Percentiles rank a stretch among this genome's conserved stretches.
Conservation (phyloP, 2,797 vertebrate species). For the Tokudaia tokunoshimensis region DNA sequence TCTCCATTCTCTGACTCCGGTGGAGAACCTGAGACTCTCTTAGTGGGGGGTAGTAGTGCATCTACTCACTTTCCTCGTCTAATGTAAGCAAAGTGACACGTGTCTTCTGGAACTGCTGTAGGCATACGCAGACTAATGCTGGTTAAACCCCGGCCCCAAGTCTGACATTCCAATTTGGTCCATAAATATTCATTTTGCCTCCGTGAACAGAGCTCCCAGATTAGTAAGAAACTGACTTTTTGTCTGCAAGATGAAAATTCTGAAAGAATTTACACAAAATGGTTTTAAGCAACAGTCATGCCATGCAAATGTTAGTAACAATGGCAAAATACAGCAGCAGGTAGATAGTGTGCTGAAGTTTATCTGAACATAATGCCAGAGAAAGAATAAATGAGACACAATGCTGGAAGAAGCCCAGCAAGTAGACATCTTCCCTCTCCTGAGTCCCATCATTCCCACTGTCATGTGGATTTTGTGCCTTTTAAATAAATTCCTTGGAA, state of each 20-base stretch:
- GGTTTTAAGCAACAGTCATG: not conserved
- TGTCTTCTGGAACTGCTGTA: not conserved
- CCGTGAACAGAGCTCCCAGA: not conserved
- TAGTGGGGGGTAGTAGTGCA: not conserved
- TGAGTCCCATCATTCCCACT: not conserved
- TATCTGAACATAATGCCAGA: not conserved
- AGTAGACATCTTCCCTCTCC: not conserved
- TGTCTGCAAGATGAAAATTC: not conserved
- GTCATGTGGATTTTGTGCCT: not conserved
- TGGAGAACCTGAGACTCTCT: not conserved
- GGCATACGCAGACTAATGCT: not conserved
- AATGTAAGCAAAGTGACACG: not conserved
- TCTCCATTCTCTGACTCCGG: not conserved
- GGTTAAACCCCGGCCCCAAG: not conserved
- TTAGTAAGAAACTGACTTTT: not conserved
- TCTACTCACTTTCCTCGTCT: not conserved
- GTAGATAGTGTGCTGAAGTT: not conserved
- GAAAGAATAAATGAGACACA: not conserved
- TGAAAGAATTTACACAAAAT: not conserved
- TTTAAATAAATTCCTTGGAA: not conserved
- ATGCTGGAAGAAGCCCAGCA: not conserved
- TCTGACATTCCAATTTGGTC: not conserved
- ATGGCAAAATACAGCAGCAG: not conserved
- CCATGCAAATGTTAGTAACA: not conserved
- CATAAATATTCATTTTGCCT: slow-evolving; percentile 11